A percentile compares a stretch with the other conserved stretches of the same genome.
Evolutionary conservation across 2,797 vertebrate genomes (phyloP).

Genomic region (Aulostomus chinensis): DNA sequence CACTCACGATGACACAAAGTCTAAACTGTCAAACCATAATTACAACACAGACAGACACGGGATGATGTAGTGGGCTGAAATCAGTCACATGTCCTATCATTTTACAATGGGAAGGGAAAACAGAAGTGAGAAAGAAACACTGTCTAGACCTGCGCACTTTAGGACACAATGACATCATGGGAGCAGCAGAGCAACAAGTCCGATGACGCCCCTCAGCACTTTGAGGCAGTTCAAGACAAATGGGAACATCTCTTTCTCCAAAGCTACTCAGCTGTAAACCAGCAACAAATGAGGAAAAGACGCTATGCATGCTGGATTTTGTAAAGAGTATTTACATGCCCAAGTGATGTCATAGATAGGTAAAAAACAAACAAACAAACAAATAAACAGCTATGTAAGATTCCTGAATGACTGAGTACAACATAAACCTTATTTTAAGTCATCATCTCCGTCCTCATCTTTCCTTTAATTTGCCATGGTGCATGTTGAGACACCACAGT

Average conservation of each 20-base stretch:
- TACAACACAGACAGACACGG: constrained; percentile 6
- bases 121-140: constrained; percentile 3
- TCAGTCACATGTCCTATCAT: constrained; percentile 2
- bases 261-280: not conserved
- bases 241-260: not conserved
- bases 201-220: not conserved
- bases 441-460: too few relatives aligned
- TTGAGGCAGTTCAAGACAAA: not conserved
- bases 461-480: too few relatives aligned
- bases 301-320: too few relatives aligned
- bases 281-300: not conserved
- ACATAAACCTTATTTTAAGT: too few relatives aligned
- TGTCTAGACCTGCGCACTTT: not conserved
- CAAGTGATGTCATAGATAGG: too few relatives aligned
- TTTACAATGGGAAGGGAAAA: constrained; percentile 1
- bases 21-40: constrained; percentile 8
- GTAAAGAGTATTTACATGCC: too few relatives aligned
- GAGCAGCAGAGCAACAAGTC: not conserved
- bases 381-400: too few relatives aligned
- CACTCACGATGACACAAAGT: not conserved
- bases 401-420: too few relatives aligned
- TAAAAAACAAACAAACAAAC: too few relatives aligned
- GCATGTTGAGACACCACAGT: constrained; percentile 2
- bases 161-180: constrained; percentile 1
- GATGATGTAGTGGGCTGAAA: constrained; percentile 11